Evolutionary conservation across 2,797 vertebrate genomes (phyloP).

Genomic region (Falco biarmicus): DNA sequence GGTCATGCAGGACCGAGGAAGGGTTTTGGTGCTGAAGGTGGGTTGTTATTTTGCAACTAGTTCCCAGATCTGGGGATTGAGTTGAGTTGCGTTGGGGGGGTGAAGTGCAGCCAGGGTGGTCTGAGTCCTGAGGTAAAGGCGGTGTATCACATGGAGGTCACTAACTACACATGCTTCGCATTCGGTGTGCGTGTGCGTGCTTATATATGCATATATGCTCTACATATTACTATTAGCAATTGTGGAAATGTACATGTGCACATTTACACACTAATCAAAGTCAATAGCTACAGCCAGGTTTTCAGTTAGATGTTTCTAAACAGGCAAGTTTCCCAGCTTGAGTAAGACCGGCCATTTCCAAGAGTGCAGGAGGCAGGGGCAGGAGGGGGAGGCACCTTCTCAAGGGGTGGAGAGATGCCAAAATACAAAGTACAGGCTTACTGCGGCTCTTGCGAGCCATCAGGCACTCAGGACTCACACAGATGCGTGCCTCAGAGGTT

Average conservation of each 20-base stretch:
- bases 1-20: not conserved
- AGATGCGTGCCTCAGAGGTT: not conserved
- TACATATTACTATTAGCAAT: not conserved
- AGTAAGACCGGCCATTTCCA: not conserved
- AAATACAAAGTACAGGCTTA: not conserved
- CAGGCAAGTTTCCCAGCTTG: not conserved
- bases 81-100: not conserved
- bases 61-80: not conserved
- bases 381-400: not conserved
- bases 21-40: not conserved
- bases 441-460: not conserved
- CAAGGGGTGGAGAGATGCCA: not conserved
- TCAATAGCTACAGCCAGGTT: not conserved
- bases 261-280: rapidly evolving
- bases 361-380: not conserved
- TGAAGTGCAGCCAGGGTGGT: not conserved
- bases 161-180: not conserved
- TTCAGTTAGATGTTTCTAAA: not conserved
- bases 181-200: not conserved
- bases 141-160: not conserved
- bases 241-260: rapidly evolving
- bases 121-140: not conserved
- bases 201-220: not conserved
- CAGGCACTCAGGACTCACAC: rapidly evolving
- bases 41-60: not conserved